Percentiles rank a stretch among this genome's conserved stretches.
These are phyloP conservation scores for Sarcophaga variegata DNA, from an alignment of 2,888 invertebrate species.

Conservation along the genomic window DNA sequence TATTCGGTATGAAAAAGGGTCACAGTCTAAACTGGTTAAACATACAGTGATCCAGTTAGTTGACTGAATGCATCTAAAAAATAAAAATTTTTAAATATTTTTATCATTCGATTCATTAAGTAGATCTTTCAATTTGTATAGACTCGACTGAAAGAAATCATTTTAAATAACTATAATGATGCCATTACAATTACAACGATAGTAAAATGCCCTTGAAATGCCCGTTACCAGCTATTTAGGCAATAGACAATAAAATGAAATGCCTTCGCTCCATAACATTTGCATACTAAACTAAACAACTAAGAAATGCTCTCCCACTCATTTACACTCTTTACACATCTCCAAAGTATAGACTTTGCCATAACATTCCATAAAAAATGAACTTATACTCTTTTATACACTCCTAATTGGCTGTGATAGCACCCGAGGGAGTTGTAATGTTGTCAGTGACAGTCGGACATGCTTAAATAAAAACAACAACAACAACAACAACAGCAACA, in stretches of 20 bases:
- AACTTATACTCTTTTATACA: conserved; percentile 64
- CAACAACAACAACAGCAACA: conserved; percentile 5
- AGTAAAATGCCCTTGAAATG: conserved; percentile 27
- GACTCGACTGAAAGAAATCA: conserved; percentile 18
- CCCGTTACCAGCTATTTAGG: conserved; percentile 4
- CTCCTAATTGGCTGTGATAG: conserved; percentile 82
- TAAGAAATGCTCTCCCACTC: conserved; percentile 72
- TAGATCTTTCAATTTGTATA: neutral
- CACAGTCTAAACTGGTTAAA: too few species aligned
- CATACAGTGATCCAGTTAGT: too few species aligned
- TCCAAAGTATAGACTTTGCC: conserved; percentile 46
- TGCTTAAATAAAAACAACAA: conserved; percentile 48
- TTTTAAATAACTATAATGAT: conserved; percentile 59
- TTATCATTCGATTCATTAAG: neutral
- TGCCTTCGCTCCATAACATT: conserved; percentile 73
- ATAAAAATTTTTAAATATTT: neutral
- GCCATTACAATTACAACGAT: conserved; percentile 46
- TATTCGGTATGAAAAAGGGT: too few species aligned
- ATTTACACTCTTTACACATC: neutral
- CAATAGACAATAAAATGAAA: conserved; percentile 38
- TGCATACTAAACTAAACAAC: conserved; percentile 74
- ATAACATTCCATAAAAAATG: conserved; percentile 29
- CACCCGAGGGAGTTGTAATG: conserved; percentile 79
- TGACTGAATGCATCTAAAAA: too few species aligned
- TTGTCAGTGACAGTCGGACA: conserved; percentile 74